phyloP scores from a whole-genome alignment of 2,888 invertebrate species.

The Drosophila meridionalis region DNA sequence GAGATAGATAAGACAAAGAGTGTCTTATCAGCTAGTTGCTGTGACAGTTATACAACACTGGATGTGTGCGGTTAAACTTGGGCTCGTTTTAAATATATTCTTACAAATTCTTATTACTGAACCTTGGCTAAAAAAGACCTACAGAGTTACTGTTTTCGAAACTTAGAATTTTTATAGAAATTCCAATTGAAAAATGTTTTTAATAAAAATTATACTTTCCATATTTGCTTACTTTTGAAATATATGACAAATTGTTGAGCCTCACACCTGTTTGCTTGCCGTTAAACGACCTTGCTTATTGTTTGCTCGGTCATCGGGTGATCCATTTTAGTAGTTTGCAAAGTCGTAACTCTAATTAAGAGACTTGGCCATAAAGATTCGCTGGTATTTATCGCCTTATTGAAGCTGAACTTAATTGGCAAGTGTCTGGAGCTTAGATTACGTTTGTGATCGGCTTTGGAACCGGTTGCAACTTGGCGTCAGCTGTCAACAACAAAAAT shows the following conservation, averaged over 20 bases:
- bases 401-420: slow-evolving; percentile 50
- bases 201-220: background rate
- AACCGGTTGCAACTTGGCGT: slow-evolving; percentile 44
- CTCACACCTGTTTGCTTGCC: slow-evolving; percentile 15
- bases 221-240: background rate
- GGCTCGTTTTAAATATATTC: background rate
- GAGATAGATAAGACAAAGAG: background rate
- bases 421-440: slow-evolving; percentile 54
- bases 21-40: background rate
- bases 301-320: slow-evolving; percentile 17
- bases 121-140: background rate
- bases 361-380: slow-evolving; percentile 49
- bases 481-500: slow-evolving; percentile 39
- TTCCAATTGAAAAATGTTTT: background rate
- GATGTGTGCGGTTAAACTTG: background rate
- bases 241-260: background rate
- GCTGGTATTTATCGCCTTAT: slow-evolving; percentile 13
- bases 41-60: background rate
- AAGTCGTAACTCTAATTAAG: slow-evolving; percentile 49
- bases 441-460: slow-evolving; percentile 18
- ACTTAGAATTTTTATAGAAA: background rate
- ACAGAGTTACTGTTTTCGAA: background rate
- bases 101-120: background rate
- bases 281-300: slow-evolving; percentile 17
- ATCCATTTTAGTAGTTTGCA: slow-evolving; percentile 44